These are phyloP conservation scores for Rhinatrema bivittatum DNA, from an alignment of 2,797 vertebrate genomes.

Conservation along the genomic window DNA sequence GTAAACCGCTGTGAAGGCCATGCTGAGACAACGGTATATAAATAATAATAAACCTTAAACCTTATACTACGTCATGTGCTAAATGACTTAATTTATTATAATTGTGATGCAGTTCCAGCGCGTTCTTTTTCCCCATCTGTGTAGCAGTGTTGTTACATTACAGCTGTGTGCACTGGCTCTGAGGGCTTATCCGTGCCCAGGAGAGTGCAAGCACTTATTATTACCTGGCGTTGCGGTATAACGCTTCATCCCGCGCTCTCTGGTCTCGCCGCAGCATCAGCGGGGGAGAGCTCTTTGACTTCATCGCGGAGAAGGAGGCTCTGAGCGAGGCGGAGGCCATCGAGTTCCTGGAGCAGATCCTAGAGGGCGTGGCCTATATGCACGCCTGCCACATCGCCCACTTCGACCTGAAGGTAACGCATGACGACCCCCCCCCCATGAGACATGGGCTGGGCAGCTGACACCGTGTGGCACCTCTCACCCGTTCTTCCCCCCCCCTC, in stretches of 20 bases:
- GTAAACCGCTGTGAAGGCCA: too few relatives aligned
- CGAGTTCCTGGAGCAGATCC: constrained; percentile 68
- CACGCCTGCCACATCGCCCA: constrained; percentile 55
- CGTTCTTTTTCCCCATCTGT: too few relatives aligned
- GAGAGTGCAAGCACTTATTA: too few relatives aligned
- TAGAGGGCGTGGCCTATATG: constrained; percentile 54
- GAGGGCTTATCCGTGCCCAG: too few relatives aligned
- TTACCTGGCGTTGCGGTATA: too few relatives aligned
- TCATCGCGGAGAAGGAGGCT: constrained; percentile 70
- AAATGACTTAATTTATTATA: too few relatives aligned
- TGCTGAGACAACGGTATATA: too few relatives aligned
- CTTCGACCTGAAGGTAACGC: constrained; percentile 67
- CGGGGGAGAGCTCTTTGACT: constrained; percentile 76
- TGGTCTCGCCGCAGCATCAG: constrained; percentile 39
- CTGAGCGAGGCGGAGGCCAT: constrained; percentile 67
- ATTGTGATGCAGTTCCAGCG: too few relatives aligned
- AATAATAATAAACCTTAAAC: too few relatives aligned
- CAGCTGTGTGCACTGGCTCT: too few relatives aligned
- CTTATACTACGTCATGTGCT: too few relatives aligned
- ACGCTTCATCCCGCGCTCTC: neutral
- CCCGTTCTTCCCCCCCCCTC: neutral
- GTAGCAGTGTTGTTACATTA: too few relatives aligned
- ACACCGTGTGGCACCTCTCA: neutral
- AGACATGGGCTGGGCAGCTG: neutral
- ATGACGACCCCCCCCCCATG: neutral